Base-by-base conservation (phyloP, 53 echinoderm and acorn worm genomes). In the Pentamera pediparva region DNA sequence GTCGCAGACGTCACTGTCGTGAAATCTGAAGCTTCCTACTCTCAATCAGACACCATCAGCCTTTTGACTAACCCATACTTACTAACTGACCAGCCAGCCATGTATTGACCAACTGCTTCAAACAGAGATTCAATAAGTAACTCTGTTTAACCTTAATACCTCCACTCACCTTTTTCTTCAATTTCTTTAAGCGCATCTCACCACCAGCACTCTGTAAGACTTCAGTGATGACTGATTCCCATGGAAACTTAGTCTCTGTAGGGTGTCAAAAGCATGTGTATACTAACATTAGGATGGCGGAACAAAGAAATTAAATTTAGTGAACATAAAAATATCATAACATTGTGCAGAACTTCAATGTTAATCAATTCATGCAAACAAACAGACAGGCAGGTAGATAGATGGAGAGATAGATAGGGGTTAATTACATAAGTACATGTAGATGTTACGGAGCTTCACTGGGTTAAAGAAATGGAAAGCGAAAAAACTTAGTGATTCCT, bases 131-230 rank as follows among this genome's bases (percentile, higher is more conserved):
- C 60, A 27, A 60, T 5, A 60, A 7, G 28, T 60, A 7, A 60
- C 2, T 60, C 31, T 32, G 9, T 24, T 60, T 60, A 25, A n/a
- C 6, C 17, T 51, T 52, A 22, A 4, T 21, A 52, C 6, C 25
- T 52, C 25, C 52, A 60, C 21, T 17, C 54, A 72, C 73, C 73
- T 72, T 72, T 52, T 72, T 72, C 73, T 34, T 51, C 12, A 72
- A 72, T 24, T 72, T 72, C 30, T 72, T 72, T 8, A 72, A 6
- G 7, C 36, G 55, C 27, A 72, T 72, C 27, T 72, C 55, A 18
- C 55, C 55, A 1, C 26, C 73, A 53, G 73, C 73, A 7, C 34
- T 52, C 55, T 53, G n/a, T 10, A 72, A 24, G 38, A 72, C 55
- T 53, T 72, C n/a, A 29, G 36, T 54, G 27, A 72, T 72, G 21